These are phyloP conservation scores for Lanius ludovicianus DNA, from an alignment of 2,113 vertebrate genomes.

Conservation along the genomic window DNA sequence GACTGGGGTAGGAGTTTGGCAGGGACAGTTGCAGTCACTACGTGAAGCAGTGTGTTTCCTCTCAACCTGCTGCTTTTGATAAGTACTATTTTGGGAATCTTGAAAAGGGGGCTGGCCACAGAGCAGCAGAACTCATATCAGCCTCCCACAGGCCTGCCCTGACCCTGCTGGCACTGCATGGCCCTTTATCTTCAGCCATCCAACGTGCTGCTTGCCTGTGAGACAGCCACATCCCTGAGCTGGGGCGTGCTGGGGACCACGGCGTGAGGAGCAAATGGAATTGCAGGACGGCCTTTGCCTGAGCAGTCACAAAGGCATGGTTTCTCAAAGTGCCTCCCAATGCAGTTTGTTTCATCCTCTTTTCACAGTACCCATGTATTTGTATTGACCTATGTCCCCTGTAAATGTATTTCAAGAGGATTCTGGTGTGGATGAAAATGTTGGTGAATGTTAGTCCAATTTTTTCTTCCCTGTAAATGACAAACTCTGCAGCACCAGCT, in stretches of 20 bases:
- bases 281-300: background rate
- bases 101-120: background rate
- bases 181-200: background rate
- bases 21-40: background rate
- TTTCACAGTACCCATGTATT: background rate
- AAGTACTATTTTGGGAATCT: constrained; percentile 13
- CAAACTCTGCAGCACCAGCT: background rate
- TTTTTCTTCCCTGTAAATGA: background rate
- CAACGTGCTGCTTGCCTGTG: background rate
- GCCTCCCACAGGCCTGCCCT: background rate
- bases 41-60: background rate
- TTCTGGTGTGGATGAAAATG: constrained; percentile 4
- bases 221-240: background rate
- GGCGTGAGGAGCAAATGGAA: background rate
- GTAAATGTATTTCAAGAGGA: background rate
- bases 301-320: background rate
- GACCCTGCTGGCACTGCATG: background rate
- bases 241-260: background rate
- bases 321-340: background rate
- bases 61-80: background rate
- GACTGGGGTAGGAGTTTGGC: background rate
- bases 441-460: background rate
- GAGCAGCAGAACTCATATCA: background rate
- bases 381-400: background rate
- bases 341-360: background rate